Evolutionary conservation across 1,140 invertebrate species (phyloP).

Genomic region (Conopomorpha cramerella): DNA sequence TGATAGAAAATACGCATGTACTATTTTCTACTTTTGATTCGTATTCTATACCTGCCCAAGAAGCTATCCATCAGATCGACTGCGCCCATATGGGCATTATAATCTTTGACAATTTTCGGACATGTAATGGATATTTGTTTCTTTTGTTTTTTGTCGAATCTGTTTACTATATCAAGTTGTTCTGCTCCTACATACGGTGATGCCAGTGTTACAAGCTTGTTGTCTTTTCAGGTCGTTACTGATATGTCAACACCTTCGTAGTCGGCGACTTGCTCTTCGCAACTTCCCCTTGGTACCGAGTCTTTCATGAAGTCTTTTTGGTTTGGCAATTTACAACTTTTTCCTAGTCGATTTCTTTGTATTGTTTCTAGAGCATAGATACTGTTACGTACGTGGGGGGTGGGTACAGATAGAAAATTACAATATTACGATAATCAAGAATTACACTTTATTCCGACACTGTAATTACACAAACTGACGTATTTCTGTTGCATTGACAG

Average conservation of each 20-base stretch:
- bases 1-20: constrained; percentile 45
- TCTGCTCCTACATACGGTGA: constrained; percentile 34
- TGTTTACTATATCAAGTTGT: constrained; percentile 16
- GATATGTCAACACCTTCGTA: constrained; percentile 22
- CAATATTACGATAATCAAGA: too few species aligned
- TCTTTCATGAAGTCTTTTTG: constrained; percentile 20
- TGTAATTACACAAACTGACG: too few species aligned
- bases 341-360: constrained; percentile 12
- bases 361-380: constrained; percentile 19
- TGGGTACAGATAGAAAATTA: too few species aligned
- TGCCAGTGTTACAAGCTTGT: constrained; percentile 34
- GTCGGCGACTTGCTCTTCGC: constrained; percentile 17
- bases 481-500: too few species aligned
- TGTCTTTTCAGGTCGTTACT: constrained; percentile 28
- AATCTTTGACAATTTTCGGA: constrained; percentile 43
- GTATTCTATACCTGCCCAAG: constrained; percentile 38
- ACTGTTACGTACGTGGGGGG: too few species aligned
- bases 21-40: constrained; percentile 39
- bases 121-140: constrained; percentile 30
- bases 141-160: constrained; percentile 29
- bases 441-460: too few species aligned
- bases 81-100: constrained; percentile 53
- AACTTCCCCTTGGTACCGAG: constrained; percentile 18
- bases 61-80: constrained; percentile 45
- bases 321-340: constrained; percentile 18